These are phyloP conservation scores for Takifugu flavidus DNA, from an alignment of 2,113 vertebrate genomes.

Conservation along the genomic window DNA sequence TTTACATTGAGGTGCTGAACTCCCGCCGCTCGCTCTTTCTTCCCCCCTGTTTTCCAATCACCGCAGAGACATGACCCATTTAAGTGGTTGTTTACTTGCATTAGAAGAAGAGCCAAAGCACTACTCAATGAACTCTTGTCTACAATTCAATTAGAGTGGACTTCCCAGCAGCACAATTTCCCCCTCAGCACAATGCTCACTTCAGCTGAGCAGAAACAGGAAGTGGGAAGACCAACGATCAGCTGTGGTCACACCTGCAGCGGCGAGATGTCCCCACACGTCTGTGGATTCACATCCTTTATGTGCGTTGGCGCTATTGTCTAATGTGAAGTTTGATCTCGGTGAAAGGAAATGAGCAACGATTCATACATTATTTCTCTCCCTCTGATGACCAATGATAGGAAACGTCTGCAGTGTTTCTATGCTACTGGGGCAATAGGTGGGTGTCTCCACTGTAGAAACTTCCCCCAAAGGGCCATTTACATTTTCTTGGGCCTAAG, in stretches of 20 bases:
- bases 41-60: conserved; percentile 65
- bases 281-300: not conserved
- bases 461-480: too few species aligned
- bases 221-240: conserved; percentile 21
- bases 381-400: conserved; percentile 63
- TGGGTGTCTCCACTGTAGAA: too few species aligned
- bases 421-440: not conserved
- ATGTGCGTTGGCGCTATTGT: not conserved
- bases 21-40: conserved; percentile 64
- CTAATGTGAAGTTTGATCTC: too few species aligned
- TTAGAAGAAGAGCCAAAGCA: conserved; percentile 73
- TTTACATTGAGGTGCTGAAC: conserved; percentile 72
- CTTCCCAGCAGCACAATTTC: conserved; percentile 66
- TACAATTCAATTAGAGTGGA: conserved; percentile 81
- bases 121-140: conserved; percentile 82
- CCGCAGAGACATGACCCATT: conserved; percentile 76
- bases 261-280: conserved; percentile 2
- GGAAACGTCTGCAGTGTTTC: conserved; percentile 57
- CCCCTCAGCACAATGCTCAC: conserved; percentile 48
- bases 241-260: conserved; percentile 25
- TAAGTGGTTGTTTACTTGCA: conserved; percentile 81
- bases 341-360: not conserved
- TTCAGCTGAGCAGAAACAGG: conserved; percentile 24
- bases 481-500: too few species aligned
- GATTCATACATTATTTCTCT: conserved; percentile 54